phyloP scores from a whole-genome alignment of 2,113 vertebrate species.

The Rattus norvegicus region GRCr8 NC_086023.1:64611501-64612000 shows the following conservation, averaged over 20 bases:
- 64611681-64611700: not conserved
- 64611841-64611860: not conserved
- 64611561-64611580: slow-evolving; percentile 40
- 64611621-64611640: not conserved
- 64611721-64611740: slow-evolving; percentile 27
- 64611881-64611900: not conserved
- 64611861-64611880: not conserved
- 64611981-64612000: not conserved
- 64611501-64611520: slow-evolving; percentile 39
- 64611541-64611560: slow-evolving; percentile 15
- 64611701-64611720: not conserved
- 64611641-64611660: slow-evolving; percentile 49
- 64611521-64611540: slow-evolving; percentile 21
- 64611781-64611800: slow-evolving; percentile 16
- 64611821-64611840: not conserved
- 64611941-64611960: not conserved
- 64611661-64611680: slow-evolving; percentile 50
- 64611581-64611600: slow-evolving; percentile 14
- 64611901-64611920: not conserved
- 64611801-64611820: not conserved
- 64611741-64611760: slow-evolving; percentile 1
- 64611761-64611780: slow-evolving; percentile 2
- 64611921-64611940: not conserved
- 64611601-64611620: slow-evolving; percentile 49
- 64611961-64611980: not conserved